Percentiles rank a stretch among this genome's conserved stretches.
Conservation (phyloP, 2,113 vertebrate genomes). For the Xerus inauris region DNA sequence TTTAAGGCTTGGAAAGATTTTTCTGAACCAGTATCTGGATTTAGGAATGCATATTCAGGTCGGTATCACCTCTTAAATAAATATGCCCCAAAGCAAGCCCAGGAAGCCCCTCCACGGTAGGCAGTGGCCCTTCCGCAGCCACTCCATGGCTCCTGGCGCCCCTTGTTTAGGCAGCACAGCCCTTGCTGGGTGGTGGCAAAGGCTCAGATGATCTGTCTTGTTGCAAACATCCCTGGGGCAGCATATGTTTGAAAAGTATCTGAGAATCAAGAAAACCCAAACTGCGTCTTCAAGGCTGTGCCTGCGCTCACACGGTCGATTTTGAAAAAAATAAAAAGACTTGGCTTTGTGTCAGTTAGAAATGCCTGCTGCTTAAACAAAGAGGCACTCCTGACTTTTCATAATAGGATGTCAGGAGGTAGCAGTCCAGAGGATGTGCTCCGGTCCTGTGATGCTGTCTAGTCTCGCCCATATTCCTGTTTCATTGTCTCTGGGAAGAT, state of each 20-base stretch:
- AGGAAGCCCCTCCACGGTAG: not conserved
- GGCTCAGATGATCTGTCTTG: not conserved
- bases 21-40: not conserved
- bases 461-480: not conserved
- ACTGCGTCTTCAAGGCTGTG: not conserved
- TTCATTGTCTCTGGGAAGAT: not conserved
- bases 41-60: not conserved
- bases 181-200: not conserved
- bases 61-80: not conserved
- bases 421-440: not conserved
- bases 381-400: not conserved
- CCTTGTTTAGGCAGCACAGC: not conserved
- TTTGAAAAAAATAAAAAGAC: not conserved
- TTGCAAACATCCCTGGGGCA: not conserved
- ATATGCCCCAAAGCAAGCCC: not conserved
- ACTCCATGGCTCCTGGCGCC: not conserved
- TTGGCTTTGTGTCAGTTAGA: conserved; percentile 27
- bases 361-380: conserved; percentile 44
- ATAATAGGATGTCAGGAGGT: not conserved
- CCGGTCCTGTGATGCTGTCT: not conserved
- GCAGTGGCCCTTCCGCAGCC: too few species aligned
- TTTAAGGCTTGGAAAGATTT: not conserved
- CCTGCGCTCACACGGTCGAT: not conserved
- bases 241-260: not conserved
- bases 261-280: not conserved